Evolutionary conservation across 1,140 invertebrate species (phyloP), one percentile per base, ranked within the genome.

Genomic region (Hycleus phaleratus): DNA sequence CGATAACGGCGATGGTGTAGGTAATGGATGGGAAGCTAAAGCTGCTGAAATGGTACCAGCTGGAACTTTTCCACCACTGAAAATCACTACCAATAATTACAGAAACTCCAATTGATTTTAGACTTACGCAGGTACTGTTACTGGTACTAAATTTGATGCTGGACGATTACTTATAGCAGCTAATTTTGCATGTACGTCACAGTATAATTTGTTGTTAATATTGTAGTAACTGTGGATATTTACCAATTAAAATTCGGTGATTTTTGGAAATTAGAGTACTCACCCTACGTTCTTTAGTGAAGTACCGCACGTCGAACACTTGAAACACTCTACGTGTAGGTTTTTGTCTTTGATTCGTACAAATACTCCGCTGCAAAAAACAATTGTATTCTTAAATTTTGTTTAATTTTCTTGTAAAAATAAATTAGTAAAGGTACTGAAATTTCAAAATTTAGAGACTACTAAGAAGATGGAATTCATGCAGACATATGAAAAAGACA

Each of bases 311-410:
- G 93, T 95, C 45, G 91, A 85, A 75, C 95, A 98, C 75, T 94
- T 95, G 82, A 98, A 97, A 75, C 95, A 98, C 70, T 96, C 93
- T 48, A 95, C 91, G 78, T 97, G 94, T 55, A 97, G 78, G 71
- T 93, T 94, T 76, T 94, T 95, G 64, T 95, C 93, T 82, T 95
- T 95, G 75, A 96, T 95, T 69, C 91, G 85, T 42, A 95, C 93
- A 79, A 95, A 97, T 39, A 97, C 93, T 51, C 94, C 95, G 63
- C 93, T 96, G 74, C 58, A 77, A 75, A 61, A 49, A 10, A 8
- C 11, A 3, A 42, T 7, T 42, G 32, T 7, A 7, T 32, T 32
- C 1, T 32, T 32, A 7, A 7, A 7, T 32, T 32, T 32, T 32
- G 4, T 32, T 32, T 18, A 18, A 18, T 18, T 18, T 18, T 0